These are phyloP conservation scores for Phenganax subtilis DNA, from an alignment of 92 coral and sea anemone species.

Conservation along the genomic window DNA sequence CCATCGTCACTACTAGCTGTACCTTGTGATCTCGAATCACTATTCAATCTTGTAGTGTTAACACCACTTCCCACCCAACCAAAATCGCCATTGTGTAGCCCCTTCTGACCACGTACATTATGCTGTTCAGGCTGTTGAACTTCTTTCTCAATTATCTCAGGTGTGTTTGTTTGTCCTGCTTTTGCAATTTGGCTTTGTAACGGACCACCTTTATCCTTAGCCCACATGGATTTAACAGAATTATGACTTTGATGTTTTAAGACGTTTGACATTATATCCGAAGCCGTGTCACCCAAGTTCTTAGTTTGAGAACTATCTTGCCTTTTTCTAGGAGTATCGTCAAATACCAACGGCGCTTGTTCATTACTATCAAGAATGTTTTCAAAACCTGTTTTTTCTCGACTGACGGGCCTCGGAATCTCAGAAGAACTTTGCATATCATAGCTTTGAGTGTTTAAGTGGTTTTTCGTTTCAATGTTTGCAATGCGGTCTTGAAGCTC, in stretches of 20 bases:
- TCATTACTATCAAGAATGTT: not conserved
- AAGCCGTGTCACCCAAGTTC: slow-evolving; percentile 22
- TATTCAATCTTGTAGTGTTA: not conserved
- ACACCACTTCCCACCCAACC: not conserved
- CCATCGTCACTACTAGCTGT: not conserved
- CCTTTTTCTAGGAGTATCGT: slow-evolving; percentile 13
- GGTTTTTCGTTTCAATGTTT: not conserved
- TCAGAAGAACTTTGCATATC: not conserved
- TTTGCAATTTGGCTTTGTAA: slow-evolving; percentile 7
- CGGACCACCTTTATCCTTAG: slow-evolving; percentile 2
- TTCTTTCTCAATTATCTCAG: slow-evolving; percentile 9
- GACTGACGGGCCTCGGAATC: not conserved
- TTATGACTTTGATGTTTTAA: slow-evolving; percentile 17
- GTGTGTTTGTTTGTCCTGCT: not conserved
- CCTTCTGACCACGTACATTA: not conserved
- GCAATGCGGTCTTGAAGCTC: no score
- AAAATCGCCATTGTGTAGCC: not conserved
- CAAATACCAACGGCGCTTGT: slow-evolving; percentile 19
- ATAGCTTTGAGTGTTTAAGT: not conserved
- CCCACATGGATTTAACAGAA: slow-evolving; percentile 29
- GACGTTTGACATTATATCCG: slow-evolving; percentile 33
- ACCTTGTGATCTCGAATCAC: not conserved
- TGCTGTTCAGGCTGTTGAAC: not conserved
- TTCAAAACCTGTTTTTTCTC: slow-evolving; percentile 9
- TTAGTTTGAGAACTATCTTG: not conserved